Evolutionary conservation across 2,888 invertebrate species (phyloP), one percentile per base, ranked within the genome.

Genomic region (Ommatoiulus sabulosus): DNA sequence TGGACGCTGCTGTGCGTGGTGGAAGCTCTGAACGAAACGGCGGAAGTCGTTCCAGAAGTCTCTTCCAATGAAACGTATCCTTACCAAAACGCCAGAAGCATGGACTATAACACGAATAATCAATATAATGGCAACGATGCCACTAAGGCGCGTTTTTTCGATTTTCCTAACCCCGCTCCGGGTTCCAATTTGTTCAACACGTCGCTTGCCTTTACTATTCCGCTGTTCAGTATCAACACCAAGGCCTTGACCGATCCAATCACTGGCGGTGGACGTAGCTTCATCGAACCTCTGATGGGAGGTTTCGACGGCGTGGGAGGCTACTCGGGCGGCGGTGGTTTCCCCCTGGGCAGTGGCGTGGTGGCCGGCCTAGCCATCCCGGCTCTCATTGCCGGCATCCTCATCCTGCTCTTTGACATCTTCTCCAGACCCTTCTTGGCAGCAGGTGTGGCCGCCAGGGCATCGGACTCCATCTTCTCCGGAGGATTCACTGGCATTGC

Each of bases 201-300:
- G 72, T 90, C 91, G 46, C 89, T 91, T 1, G 91, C 91, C 90
- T 91, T 91, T 90, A 91, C 91, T 46, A 90, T 91, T 35, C 91
- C 91, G 7, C 90, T 91, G 43, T 91, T 91, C 90, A 90, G 91
- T 85, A 90, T 91, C 90, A 90, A 88, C 87, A 90, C 90, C 6
- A 84, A 89, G 44, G 89, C 91, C 35, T 89, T 90, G 43, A 91
- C 90, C 43, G 90, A 90, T 8, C 57, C 63, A 1, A 87, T 43
- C 20, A 72, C 72, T 1, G 24, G 24, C 72, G 52, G 52, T 15
- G 90, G 90, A 0, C 89, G 89, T 10, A 90, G 90, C 87, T 87
- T 90, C n/a, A 86, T 89, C 24, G 90, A 89, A 17, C 88, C 89
- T 8, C 86, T 89, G 87, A 88, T 89, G 44, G 88, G 88, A 20